These are phyloP conservation scores for Mystacides longicornis DNA, from an alignment of 2,888 invertebrate species.

Conservation along the genomic window DNA sequence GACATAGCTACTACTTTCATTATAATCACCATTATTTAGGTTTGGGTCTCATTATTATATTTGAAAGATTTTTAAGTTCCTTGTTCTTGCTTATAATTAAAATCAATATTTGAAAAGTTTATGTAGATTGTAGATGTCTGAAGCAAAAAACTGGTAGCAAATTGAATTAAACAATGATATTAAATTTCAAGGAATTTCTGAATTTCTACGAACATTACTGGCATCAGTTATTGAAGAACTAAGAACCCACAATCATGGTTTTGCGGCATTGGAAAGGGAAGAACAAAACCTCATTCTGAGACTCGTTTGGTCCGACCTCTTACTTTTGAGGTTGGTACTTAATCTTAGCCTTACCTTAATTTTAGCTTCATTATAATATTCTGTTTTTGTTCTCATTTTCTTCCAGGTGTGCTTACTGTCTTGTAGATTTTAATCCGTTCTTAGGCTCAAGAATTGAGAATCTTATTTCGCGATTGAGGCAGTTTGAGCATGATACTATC, in stretches of 20 bases:
- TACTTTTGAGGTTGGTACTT: constrained; percentile 18
- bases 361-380: neutral
- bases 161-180: no score
- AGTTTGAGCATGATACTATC: neutral
- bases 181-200: neutral
- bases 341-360: neutral
- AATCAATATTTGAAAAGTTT: no score
- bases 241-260: constrained; percentile 15
- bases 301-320: constrained; percentile 20
- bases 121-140: no score
- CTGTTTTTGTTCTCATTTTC: neutral
- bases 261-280: constrained; percentile 11
- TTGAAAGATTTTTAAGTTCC: no score
- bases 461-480: neutral
- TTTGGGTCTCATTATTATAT: no score
- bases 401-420: neutral
- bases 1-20: no score
- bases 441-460: neutral
- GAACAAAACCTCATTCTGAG: constrained; percentile 20
- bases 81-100: no score
- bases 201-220: constrained; percentile 12
- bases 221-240: constrained; percentile 14
- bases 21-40: no score
- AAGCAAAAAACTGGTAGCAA: no score
- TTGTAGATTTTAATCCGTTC: neutral